Evolutionary conservation across 2,888 invertebrate species (phyloP).

Genomic region (Drosophila formosana): DNA sequence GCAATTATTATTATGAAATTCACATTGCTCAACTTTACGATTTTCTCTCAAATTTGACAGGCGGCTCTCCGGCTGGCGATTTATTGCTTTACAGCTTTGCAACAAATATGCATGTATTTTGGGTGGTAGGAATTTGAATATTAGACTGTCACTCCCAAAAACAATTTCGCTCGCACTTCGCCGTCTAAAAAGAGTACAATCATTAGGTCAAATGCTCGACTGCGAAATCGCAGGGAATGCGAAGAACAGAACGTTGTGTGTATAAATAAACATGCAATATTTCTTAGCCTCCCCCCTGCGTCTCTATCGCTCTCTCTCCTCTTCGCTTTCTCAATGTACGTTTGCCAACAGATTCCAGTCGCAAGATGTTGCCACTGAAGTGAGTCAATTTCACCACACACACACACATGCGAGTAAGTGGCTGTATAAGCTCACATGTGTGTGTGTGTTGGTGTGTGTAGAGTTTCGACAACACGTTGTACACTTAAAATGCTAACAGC

Average conservation of each 20-base stretch:
- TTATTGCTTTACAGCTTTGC: background rate
- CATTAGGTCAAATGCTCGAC: background rate
- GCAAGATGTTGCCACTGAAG: slow-evolving; percentile 48
- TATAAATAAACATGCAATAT: slow-evolving; percentile 1
- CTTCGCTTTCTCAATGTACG: slow-evolving; percentile 3
- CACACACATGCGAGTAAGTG: background rate
- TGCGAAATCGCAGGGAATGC: background rate
- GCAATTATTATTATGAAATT: background rate
- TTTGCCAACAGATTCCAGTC: slow-evolving; percentile 19
- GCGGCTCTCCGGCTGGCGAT: background rate
- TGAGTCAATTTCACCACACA: slow-evolving; percentile 28
- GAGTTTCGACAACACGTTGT: slow-evolving; percentile 19
- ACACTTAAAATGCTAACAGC: slow-evolving; percentile 26
- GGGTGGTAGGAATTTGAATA: background rate
- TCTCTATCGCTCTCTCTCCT: background rate
- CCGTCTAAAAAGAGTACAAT: background rate
- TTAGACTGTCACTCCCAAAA: background rate
- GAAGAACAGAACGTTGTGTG: background rate
- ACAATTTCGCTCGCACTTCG: background rate
- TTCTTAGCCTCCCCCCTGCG: background rate
- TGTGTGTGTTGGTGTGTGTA: slow-evolving; percentile 1
- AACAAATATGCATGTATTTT: background rate
- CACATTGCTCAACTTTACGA: too few species aligned
- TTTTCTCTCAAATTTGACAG: background rate
- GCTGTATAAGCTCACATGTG: background rate